phyloP scores from a whole-genome alignment of 2,888 invertebrate genomes.

The Euproctis similis region DNA sequence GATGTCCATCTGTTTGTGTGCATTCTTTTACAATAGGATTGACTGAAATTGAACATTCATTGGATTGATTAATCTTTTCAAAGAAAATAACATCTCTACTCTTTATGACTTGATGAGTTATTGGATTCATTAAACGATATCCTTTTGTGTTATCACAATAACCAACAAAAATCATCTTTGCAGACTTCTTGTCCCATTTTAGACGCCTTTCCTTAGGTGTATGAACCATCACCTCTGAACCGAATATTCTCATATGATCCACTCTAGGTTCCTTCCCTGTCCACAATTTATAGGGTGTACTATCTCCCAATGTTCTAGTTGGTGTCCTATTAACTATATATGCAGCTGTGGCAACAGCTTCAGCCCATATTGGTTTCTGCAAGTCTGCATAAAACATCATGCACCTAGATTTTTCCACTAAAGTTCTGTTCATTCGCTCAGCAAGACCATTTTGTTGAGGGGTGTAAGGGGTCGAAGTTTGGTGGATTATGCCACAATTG shows the following conservation, averaged over 20 bases:
- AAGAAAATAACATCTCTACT: slow-evolving; percentile 1
- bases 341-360: slow-evolving; percentile 4
- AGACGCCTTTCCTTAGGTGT: slow-evolving; percentile 2
- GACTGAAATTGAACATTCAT: background rate
- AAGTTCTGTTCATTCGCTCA: slow-evolving; percentile 3
- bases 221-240: slow-evolving; percentile 4
- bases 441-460: slow-evolving; percentile 3
- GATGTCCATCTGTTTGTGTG: background rate
- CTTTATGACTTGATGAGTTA: background rate
- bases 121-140: slow-evolving; percentile 3
- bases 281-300: slow-evolving; percentile 2
- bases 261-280: slow-evolving; percentile 3
- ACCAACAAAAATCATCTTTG: slow-evolving; percentile 3
- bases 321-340: slow-evolving; percentile 2
- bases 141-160: slow-evolving; percentile 6
- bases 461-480: background rate
- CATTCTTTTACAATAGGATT: background rate
- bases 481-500: background rate
- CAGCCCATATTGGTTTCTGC: slow-evolving; percentile 2
- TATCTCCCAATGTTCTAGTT: background rate
- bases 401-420: slow-evolving; percentile 2
- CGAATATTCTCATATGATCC: slow-evolving; percentile 1
- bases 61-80: background rate
- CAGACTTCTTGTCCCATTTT: slow-evolving; percentile 5
- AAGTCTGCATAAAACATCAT: slow-evolving; percentile 2